Percentiles rank a stretch among this genome's conserved stretches.
These are phyloP conservation scores for Melinopterus prodromus DNA, from an alignment of 2,888 invertebrate species.

Conservation along the genomic window DNA sequence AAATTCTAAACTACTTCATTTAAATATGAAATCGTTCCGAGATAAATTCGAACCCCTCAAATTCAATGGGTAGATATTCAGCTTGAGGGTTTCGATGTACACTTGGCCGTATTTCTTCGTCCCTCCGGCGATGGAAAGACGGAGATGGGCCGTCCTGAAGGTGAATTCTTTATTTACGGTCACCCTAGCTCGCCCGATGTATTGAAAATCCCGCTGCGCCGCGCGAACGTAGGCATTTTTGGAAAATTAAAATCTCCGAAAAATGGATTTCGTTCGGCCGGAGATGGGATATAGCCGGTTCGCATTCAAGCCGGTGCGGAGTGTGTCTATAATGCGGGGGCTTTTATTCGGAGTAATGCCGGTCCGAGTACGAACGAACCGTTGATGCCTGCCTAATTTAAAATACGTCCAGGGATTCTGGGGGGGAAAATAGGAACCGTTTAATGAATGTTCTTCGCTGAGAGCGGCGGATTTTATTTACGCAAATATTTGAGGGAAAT, in stretches of 20 bases:
- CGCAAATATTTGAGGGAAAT: too few relatives aligned
- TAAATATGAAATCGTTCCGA: conserved; percentile 37
- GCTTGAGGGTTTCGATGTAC: conserved; percentile 40
- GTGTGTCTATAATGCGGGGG: too few relatives aligned
- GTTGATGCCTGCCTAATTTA: too few relatives aligned
- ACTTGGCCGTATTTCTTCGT: conserved; percentile 28
- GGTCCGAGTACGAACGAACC: too few relatives aligned
- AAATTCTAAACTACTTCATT: conserved; percentile 38
- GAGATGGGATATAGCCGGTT: too few relatives aligned
- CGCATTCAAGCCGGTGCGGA: too few relatives aligned
- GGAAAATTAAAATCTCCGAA: conserved; percentile 36
- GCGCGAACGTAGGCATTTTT: conserved; percentile 35
- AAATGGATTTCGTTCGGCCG: neutral
- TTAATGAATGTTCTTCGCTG: too few relatives aligned
- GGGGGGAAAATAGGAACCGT: too few relatives aligned
- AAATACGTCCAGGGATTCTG: too few relatives aligned
- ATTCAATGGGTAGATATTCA: conserved; percentile 28
- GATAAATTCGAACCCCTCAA: conserved; percentile 30
- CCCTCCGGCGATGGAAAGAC: conserved; percentile 38
- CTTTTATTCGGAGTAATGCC: too few relatives aligned
- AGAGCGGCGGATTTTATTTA: too few relatives aligned
- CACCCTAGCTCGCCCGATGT: conserved; percentile 6
- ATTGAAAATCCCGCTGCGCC: conserved; percentile 26
- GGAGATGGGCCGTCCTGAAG: conserved; percentile 21
- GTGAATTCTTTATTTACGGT: neutral